Conservation (phyloP, 2,113 vertebrate species). For the Podarcis cretensis region DNA sequence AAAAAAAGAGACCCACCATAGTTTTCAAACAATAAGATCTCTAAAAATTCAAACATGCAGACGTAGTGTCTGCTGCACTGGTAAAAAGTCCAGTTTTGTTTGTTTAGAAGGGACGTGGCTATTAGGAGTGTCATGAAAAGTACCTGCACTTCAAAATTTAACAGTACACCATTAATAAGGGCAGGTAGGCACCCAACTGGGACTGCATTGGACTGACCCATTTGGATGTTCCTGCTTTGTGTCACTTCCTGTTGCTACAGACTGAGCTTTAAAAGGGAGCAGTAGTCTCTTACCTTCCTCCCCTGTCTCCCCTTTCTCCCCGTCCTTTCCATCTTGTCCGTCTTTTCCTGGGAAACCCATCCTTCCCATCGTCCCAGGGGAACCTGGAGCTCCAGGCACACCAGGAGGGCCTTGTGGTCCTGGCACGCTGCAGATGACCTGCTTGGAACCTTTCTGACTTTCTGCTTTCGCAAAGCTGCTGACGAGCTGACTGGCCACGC, state of each 20-base stretch:
- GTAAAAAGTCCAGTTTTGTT: too few relatives aligned
- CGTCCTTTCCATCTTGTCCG: constrained; percentile 88
- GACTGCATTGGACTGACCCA: too few relatives aligned
- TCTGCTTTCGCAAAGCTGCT: constrained; percentile 72
- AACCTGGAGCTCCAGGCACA: constrained; percentile 81
- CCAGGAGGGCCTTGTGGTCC: constrained; percentile 88
- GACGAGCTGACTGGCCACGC: constrained; percentile 78
- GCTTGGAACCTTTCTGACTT: constrained; percentile 80
- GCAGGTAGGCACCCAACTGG: neutral
- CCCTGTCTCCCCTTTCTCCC: constrained; percentile 84
- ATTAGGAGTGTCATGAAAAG: too few relatives aligned
- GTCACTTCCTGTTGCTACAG: neutral
- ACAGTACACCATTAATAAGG: neutral
- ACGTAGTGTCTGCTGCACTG: too few relatives aligned
- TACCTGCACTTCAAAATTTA: too few relatives aligned
- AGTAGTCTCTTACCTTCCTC: constrained; percentile 78
- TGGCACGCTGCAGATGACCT: constrained; percentile 88
- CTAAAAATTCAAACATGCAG: too few relatives aligned
- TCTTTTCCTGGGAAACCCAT: constrained; percentile 92
- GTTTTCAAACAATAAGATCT: too few relatives aligned
- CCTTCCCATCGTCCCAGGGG: constrained; percentile 83
- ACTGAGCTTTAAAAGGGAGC: fast-evolving
- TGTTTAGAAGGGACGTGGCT: too few relatives aligned
- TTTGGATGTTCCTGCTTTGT: too few relatives aligned
- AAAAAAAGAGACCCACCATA: too few relatives aligned